Conservation (phyloP, 2,113 vertebrate genomes). For the Cyanoderma ruficeps region DNA sequence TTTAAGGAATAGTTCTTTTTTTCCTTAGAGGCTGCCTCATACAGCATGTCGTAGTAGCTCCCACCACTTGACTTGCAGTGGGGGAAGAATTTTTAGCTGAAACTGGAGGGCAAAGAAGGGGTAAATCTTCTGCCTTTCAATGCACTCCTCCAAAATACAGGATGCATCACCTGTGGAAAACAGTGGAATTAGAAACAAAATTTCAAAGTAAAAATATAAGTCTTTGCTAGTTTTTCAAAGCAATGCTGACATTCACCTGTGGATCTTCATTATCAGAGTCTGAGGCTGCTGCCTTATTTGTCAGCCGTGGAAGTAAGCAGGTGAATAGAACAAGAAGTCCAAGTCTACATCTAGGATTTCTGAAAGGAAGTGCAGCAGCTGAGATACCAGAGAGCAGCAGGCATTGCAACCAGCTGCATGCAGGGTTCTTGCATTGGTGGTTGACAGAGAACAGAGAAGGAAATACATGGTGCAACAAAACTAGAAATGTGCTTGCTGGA, state of each 20-base stretch:
- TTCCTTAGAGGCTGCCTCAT: not conserved
- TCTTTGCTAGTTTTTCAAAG: not conserved
- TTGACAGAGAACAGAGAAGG: not conserved
- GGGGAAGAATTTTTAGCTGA: not conserved
- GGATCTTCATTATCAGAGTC: not conserved
- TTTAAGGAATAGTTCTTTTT: not conserved
- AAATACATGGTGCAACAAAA: not conserved
- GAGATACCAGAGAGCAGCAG: not conserved
- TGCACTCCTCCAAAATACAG: not conserved
- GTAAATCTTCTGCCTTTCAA: not conserved
- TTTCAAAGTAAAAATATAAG: not conserved
- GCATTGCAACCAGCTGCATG: not conserved
- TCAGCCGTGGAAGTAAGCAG: not conserved
- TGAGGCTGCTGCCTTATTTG: not conserved
- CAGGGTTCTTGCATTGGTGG: not conserved
- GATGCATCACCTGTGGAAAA: not conserved
- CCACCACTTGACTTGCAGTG: not conserved
- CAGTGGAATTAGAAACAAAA: not conserved
- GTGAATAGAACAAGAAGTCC: not conserved
- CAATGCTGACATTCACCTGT: not conserved
- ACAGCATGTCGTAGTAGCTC: not conserved
- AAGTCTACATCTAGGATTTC: not conserved
- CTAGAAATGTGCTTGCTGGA: not conserved
- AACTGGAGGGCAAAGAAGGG: not conserved
- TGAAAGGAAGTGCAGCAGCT: not conserved